A percentile compares a stretch with the other conserved stretches of the same genome.
phyloP scores from a whole-genome alignment of 64 coral and sea anemone genomes.

The Montipora capricornis region DNA sequence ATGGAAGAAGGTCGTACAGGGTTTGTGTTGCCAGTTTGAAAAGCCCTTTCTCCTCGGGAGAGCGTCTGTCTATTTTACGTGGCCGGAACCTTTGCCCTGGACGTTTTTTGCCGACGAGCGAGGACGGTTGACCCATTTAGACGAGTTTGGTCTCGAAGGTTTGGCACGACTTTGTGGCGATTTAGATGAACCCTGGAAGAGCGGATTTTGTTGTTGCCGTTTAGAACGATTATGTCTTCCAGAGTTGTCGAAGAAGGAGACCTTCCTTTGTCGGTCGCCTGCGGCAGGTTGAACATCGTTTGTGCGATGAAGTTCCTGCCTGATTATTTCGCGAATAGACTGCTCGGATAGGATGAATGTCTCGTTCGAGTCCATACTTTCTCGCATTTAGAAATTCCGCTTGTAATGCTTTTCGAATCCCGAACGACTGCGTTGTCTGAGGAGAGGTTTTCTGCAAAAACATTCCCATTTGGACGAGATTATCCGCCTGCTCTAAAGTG shows the following conservation, averaged over 20 bases:
- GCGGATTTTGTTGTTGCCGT: not conserved
- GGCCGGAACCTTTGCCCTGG: not conserved
- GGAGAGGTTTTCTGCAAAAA: not conserved
- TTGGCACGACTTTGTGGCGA: not conserved
- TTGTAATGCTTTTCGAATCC: too few relatives aligned
- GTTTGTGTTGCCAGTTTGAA: slow-evolving; percentile 58
- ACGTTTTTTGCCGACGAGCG: slow-evolving; percentile 47
- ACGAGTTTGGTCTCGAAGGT: too few relatives aligned
- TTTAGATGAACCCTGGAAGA: not conserved
- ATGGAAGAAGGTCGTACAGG: not conserved
- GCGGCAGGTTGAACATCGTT: not conserved
- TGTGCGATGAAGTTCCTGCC: not conserved
- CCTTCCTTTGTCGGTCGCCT: not conserved
- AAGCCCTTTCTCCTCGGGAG: slow-evolving; percentile 42
- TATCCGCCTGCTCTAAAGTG: not conserved
- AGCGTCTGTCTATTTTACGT: slow-evolving; percentile 41
- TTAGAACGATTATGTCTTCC: not conserved
- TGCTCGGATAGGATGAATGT: not conserved
- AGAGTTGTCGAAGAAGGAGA: slow-evolving; percentile 3
- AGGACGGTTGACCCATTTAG: not conserved
- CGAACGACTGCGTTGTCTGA: too few relatives aligned
- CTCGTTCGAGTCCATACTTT: not conserved
- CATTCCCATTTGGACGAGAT: not conserved
- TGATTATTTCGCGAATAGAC: not conserved
- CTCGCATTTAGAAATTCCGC: too few relatives aligned